These are phyloP conservation scores for Pogonomyrmex californicus DNA, from an alignment of 1,140 invertebrate genomes.

Conservation along the genomic window DNA sequence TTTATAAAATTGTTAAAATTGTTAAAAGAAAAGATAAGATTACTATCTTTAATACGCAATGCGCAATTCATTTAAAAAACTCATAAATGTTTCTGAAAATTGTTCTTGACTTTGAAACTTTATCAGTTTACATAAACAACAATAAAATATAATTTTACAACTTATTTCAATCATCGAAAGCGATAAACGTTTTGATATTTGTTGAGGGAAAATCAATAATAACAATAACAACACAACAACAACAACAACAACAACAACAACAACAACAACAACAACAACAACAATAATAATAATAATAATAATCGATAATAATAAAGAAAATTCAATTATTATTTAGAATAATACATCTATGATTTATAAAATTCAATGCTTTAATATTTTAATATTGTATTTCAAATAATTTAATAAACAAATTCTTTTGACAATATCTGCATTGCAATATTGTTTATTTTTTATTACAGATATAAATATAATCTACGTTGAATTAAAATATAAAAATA, in stretches of 20 bases:
- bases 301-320: neutral
- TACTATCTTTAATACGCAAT: neutral
- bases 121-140: neutral
- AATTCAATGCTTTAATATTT: neutral
- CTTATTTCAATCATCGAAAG: neutral
- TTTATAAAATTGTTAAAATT: neutral
- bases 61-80: neutral
- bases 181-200: neutral
- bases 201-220: neutral
- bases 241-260: too few species aligned
- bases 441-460: neutral
- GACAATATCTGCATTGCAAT: neutral
- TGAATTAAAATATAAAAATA: neutral
- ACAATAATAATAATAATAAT: neutral
- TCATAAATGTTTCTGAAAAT: conserved; percentile 8
- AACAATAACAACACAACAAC: too few species aligned
- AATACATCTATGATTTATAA: neutral
- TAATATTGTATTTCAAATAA: neutral
- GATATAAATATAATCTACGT: neutral
- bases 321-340: neutral
- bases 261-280: too few species aligned
- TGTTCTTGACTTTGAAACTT: neutral
- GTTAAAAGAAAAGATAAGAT: neutral
- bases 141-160: neutral
- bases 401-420: neutral